Base-by-base conservation (phyloP, 2,113 vertebrate genomes). In the Dascyllus trimaculatus region DNA sequence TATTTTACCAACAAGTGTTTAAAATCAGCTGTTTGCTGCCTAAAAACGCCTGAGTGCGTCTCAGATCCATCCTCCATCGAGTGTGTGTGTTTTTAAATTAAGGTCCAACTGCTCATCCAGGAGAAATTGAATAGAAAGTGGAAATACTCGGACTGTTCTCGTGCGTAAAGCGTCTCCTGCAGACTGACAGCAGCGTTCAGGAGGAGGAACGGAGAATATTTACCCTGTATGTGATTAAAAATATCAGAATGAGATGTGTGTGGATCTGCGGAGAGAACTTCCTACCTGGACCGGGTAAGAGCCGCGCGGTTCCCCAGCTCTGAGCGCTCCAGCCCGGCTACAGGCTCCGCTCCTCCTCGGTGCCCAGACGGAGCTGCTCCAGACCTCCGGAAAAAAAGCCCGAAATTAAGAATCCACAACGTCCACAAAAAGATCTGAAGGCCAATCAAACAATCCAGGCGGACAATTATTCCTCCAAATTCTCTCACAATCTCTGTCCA, bases 251-350 rank as follows among this genome's bases (percentile, higher is more conserved):
- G 26, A 18, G 24, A 40, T 59, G 2, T 21, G 51, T n/a, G 57
- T 21, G 35, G 48, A 5, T 71, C 43, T 40, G 62, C 22, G 67
- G 22, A 38, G 35, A 54, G 35, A 88, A 90, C 73, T 91, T 90
- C 86, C 15, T 95, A 95, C 94, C 94, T 94, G 90, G 81, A 86
- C 71, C 85, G 87, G 82, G 80, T 81, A 61, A 72, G 64, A 83
- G 85, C 82, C 65, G 91, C 92, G 91, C 90, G 71, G 76, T 71
- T 84, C 69, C 84, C 88, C 89, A 25, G 88, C 52, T 92, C 79
- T 71, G 91, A 85, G 84, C 88, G 90, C 91, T 93, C 90, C 88
- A 85, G 78, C 84, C 87, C 87, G 89, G 88, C 75, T 86, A 81
- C 69, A 76, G 88, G 88, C 90, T 84, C 74, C 78, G 87, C 85